Evolutionary conservation across 2,888 invertebrate genomes (phyloP), one percentile per base, ranked within the genome.

Genomic region (Mongoloraphidia duomilia): DNA sequence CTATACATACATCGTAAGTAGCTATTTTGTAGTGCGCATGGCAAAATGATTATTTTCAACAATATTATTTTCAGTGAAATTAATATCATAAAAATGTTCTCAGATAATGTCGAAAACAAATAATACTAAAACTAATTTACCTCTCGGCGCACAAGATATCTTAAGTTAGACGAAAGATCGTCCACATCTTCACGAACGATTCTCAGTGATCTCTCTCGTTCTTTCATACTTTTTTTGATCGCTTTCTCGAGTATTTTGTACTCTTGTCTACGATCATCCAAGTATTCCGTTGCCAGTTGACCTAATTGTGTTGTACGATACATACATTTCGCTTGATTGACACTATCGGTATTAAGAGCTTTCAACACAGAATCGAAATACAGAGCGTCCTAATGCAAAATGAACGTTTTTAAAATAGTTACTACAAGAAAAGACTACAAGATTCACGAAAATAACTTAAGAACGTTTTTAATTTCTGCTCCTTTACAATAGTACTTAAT

Each of bases 291-390:
- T 1, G 79, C 80, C 1, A 80, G 63, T 58, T 82, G 81, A 0
- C 82, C 81, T 68, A 82, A 73, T 57, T 76, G 72, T 0, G 78
- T 80, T 1, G 79, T 76, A 17, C 73, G 75, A 62, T 79, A 71
- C 56, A 82, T 69, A 52, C 80, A 74, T 57, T 74, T 74, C 41
- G 77, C 75, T 63, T 82, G 82, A 9, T 70, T 70, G 39, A 71
- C 64, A 51, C 75, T 75, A 59, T 83, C 80, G 33, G 71, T 59
- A 56, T 73, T 72, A 43, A 82, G 62, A 1, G 75, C 73, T 37
- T 72, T 71, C 47, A 82, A 60, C 3, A 82, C 75, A 0, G 75
- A 75, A 43, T 80, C 78, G 56, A 77, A 81, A 58, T 79, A 79
- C 8, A 77, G 69, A 0, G 78, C 71, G 58, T 83, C 82, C 81